Base-by-base conservation (phyloP, 2,797 vertebrate species). In the Myotis findleyi region DNA sequence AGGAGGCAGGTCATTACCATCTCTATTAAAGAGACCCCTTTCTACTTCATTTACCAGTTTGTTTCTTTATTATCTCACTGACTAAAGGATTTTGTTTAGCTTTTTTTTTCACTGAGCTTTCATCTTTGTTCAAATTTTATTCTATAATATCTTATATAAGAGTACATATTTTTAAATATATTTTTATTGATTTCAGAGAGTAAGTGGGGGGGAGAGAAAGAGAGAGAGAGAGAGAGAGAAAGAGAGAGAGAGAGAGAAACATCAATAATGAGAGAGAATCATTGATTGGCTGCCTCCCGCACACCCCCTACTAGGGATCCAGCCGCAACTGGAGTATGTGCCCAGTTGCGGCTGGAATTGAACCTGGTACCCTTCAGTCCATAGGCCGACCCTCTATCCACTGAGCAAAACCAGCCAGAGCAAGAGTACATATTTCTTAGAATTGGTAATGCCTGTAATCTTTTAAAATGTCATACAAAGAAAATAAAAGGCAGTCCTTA, bases 71-170 rank as follows among this genome's bases (percentile, higher is more conserved):
- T 81, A 86, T 49, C 51, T 14, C 51, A 3, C 18, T 53, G 68
- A 64, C 13, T 38, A 64, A 49, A 44, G 23, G 30, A 85, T 7
- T 20, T 44, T 64, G 7, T 71, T 90, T 59, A 79, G 44, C 23
- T 38, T 27, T 84, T 83, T 90, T 91, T 75, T 44, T 80, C 64
- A 84, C 11, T 85, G 55, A 69, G 10, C 38, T 93, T 95, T 83
- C 21, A 81, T 89, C 87, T 57, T 86, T 77, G 49, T 21, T 53
- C 41, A 73, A 30, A 25, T 93, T 91, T 94, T 83, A 69, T 14
- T 91, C 25, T 36, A 30, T 33, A 72, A 47, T 6, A 55, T 77
- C 62, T 79, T 93, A 72, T 66, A 27, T 53, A 8, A 88, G 23
- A 33, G 11, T 51, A 20, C 3, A 25, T 81, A n/a, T 83, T 94